phyloP scores from a whole-genome alignment of 2,113 vertebrate genomes.

The Lepus timidus region DNA sequence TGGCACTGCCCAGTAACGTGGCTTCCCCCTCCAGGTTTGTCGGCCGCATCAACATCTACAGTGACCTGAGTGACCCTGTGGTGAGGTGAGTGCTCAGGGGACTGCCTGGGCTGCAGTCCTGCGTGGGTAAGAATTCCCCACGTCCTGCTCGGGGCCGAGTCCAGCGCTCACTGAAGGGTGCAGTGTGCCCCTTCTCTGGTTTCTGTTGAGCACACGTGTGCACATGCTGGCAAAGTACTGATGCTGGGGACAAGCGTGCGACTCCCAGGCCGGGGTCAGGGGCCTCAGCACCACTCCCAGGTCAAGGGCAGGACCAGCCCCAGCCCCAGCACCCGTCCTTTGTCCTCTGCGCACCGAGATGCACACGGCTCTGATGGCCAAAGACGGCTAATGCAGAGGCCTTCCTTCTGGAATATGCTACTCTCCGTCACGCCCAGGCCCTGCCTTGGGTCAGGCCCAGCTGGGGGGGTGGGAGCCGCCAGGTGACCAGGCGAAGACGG shows the following conservation, averaged over 20 bases:
- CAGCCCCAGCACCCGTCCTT: too few relatives aligned
- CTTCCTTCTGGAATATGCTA: accelerated
- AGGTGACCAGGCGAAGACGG: accelerated
- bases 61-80: constrained; percentile 92
- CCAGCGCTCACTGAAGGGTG: too few relatives aligned
- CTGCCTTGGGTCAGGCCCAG: accelerated
- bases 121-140: too few relatives aligned
- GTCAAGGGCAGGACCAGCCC: too few relatives aligned
- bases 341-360: too few relatives aligned
- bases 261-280: too few relatives aligned
- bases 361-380: accelerated
- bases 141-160: too few relatives aligned
- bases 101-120: too few relatives aligned
- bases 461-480: background rate
- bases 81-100: constrained; percentile 90
- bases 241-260: accelerated
- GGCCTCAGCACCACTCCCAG: too few relatives aligned
- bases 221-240: background rate
- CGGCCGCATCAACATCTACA: constrained; percentile 97
- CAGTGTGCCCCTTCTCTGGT: too few relatives aligned
- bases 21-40: constrained; percentile 92
- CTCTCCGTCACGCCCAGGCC: background rate
- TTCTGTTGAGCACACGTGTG: accelerated
- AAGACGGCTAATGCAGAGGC: background rate
- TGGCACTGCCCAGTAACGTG: background rate